Base-by-base conservation (phyloP, 1,140 invertebrate genomes). In the Thereuonema tuberculata region DNA sequence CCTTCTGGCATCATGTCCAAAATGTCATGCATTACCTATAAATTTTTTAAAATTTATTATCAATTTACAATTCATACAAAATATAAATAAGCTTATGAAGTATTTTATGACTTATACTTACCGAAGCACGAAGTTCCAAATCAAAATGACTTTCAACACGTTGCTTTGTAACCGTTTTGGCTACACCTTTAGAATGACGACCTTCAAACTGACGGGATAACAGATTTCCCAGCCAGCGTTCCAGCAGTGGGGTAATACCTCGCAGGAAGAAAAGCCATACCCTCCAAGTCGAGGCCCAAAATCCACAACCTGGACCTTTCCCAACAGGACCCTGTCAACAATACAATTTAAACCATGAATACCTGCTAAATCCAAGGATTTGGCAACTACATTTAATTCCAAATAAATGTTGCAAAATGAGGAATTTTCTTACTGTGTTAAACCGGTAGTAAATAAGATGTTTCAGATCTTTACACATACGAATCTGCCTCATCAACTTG, bases 1-100 rank as follows among this genome's bases (percentile, higher is more conserved):
- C 96, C 96, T 77, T 99, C 96, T 0, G 97, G 97, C 97, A 99
- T 99, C 96, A 99, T 99, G 70, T 99, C 97, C 1, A 99, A 84
- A 69, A 99, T 99, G 71, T 99, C 97, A 75, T 99, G 96, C 97
- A 99, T 99, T 17, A 83, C 80, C 76, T 78, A 63, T 15, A 70
- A 69, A 31, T 25, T 60, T 21, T 48, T 9, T 12, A 59, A 56
- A 55, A 60, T 9, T n/a, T n/a, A 56, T n/a, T n/a, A n/a, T 2
- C n/a, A 55, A 15, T 12, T 29, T 23, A 28, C 67, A 64, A 52
- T 70, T 69, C 31, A 67, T 69, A 58, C 5, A 56, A 21, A 1
- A 56, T 48, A 62, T 20, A 57, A 31, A 31, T 61, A 59, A 48
- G 46, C 21, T 21, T n/a, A n/a, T n/a, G n/a, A n/a, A 50, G 24